Base-by-base conservation (phyloP, 37 sponge, comb jelly and placozoan species). In the Ianthella basta region DNA sequence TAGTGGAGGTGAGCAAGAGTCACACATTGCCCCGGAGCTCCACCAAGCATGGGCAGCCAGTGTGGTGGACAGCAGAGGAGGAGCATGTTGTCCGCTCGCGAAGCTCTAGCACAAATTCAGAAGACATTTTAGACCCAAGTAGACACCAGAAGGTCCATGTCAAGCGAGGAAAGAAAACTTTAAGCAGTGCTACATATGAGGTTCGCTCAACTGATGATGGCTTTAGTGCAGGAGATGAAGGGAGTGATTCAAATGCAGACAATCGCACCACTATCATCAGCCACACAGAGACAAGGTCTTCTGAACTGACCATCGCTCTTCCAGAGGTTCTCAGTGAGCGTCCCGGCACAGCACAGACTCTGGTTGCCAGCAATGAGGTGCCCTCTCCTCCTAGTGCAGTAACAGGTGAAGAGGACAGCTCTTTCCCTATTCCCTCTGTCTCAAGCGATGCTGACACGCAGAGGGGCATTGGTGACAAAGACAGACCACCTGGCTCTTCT, bases 81-180 rank as follows among this genome's bases (percentile, higher is more conserved):
- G 70, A 75, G 3, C 32, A 70, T 6, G 4, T 14, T 2, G 38
- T 39, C 37, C 37, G 78, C 37, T 75, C 78, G 16, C 78, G 78
- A 23, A 75, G 78, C 78, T 75, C 78, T 14, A 75, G 78, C 40
- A 50, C 78, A 1, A 75, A 40, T 12, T 75, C 78, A 19, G 78
- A 75, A 40, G 78, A 75, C 78, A 21, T 75, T 24, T 24, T 38
- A 15, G 38, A 10, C 16, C 37, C 44, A 18, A 75, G 25, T 24
- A 75, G 38, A 24, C 44, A 40, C 4, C 44, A 40, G 24, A 75
- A 41, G 54, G 33, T 13, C 27, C 53, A 19, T 20, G 44, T 24
- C 25, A 75, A 75, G 53, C 37, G 38, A 50, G 54, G 44, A 24
- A 19, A 18, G 15, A 32, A 24, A 50, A 41, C 37, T 18, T 0